These are phyloP conservation scores for Drosophila nr. fundita DNA, from an alignment of 2,888 invertebrate species.

Conservation along the genomic window DNA sequence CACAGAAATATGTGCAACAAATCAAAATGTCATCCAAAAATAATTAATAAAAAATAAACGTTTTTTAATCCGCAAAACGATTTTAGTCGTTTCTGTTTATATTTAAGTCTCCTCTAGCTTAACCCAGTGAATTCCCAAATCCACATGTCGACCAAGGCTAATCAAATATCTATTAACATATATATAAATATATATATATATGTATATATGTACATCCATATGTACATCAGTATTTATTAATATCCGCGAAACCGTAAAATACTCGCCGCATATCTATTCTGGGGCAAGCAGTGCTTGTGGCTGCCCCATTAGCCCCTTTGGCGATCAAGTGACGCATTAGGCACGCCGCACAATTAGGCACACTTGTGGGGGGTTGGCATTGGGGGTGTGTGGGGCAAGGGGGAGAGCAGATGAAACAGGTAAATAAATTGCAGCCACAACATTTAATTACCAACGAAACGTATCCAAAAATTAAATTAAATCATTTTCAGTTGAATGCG, in stretches of 20 bases:
- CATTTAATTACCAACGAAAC: constrained; percentile 2
- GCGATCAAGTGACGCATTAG: constrained; percentile 42
- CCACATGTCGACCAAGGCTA: constrained; percentile 3
- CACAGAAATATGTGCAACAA: background rate
- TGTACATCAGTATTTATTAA: constrained; percentile 10
- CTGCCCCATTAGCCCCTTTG: constrained; percentile 46
- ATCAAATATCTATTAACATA: background rate
- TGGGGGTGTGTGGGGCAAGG: background rate
- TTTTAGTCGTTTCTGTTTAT: background rate
- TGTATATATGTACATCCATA: background rate
- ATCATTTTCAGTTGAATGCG: constrained; percentile 16
- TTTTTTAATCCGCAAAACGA: background rate
- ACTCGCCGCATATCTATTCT: constrained; percentile 33
- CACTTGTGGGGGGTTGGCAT: constrained; percentile 10
- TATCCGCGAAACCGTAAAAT: constrained; percentile 33
- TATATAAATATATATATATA: background rate
- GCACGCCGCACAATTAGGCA: constrained; percentile 53
- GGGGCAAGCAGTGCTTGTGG: constrained; percentile 22
- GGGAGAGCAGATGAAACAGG: background rate
- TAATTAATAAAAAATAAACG: background rate
- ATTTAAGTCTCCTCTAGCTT: background rate
- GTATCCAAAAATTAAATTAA: constrained; percentile 20
- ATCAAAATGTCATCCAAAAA: background rate
- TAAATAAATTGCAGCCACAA: background rate
- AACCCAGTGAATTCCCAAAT: background rate